phyloP scores from a whole-genome alignment of 2,888 invertebrate species.

The Drosophila pseudotakahashii region DNA sequence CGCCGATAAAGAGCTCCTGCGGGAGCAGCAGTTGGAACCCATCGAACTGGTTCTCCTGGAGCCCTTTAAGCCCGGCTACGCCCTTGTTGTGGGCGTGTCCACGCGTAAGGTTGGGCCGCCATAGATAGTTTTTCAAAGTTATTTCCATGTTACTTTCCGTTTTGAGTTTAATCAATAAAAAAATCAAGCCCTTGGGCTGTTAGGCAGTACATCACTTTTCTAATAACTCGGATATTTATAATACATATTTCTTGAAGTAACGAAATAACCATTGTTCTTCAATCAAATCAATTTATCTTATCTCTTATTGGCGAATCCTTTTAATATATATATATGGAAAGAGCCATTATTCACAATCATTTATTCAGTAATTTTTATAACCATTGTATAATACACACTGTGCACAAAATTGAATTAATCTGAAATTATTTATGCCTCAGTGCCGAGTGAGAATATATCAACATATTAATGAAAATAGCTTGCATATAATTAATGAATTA shows the following conservation, averaged over 20 bases:
- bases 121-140: not conserved
- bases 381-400: not conserved
- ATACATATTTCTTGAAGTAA: too few relatives aligned
- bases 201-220: too few relatives aligned
- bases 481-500: constrained; percentile 26
- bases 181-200: not conserved
- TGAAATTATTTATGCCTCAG: constrained; percentile 29
- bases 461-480: constrained; percentile 13
- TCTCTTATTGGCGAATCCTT: not conserved
- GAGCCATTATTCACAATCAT: not conserved
- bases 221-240: too few relatives aligned
- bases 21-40: constrained; percentile 32
- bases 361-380: not conserved
- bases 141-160: not conserved
- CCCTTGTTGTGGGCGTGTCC: constrained; percentile 39
- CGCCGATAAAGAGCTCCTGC: constrained; percentile 16
- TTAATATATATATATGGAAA: too few relatives aligned
- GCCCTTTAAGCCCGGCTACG: constrained; percentile 34
- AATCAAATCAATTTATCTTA: not conserved
- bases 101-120: constrained; percentile 1
- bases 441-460: constrained; percentile 12
- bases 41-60: constrained; percentile 40
- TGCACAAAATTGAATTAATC: constrained; percentile 13
- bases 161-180: not conserved
- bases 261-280: too few relatives aligned